Evolutionary conservation across 2,797 vertebrate species (phyloP).

Genomic region (Argya squamiceps): DNA sequence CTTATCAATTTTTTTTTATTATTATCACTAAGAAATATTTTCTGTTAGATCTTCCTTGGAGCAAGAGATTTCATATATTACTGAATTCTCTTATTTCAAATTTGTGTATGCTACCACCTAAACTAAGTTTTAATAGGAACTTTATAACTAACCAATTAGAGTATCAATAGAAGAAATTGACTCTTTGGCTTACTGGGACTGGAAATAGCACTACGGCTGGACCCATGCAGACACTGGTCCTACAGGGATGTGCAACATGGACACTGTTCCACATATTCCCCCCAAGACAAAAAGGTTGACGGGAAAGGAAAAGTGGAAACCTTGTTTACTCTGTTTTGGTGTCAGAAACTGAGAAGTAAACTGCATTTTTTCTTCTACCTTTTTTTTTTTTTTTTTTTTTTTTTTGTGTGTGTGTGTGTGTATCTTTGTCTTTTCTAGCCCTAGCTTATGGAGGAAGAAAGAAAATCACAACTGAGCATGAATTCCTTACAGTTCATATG

Average conservation of each 20-base stretch:
- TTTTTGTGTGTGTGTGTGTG: no score
- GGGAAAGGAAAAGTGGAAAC: neutral
- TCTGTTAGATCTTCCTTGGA: neutral
- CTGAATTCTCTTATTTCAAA: neutral
- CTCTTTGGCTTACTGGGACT: neutral
- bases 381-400: no score
- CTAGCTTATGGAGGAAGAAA: neutral
- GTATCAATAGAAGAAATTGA: neutral
- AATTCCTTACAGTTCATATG: neutral
- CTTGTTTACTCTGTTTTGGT: neutral
- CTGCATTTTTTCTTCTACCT: neutral
- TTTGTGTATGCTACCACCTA: neutral
- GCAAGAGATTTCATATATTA: neutral
- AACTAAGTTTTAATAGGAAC: neutral
- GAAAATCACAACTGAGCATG: neutral
- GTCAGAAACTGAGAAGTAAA: neutral
- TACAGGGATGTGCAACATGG: neutral
- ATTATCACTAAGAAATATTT: neutral
- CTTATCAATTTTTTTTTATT: neutral
- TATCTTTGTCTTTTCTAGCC: neutral
- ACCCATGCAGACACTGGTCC: neutral
- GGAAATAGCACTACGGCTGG: neutral
- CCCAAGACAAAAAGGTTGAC: fast-evolving
- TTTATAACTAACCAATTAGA: neutral
- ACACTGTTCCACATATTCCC: neutral